Conservation (phyloP, 2,113 vertebrate genomes). For the Etheostoma spectabile region DNA sequence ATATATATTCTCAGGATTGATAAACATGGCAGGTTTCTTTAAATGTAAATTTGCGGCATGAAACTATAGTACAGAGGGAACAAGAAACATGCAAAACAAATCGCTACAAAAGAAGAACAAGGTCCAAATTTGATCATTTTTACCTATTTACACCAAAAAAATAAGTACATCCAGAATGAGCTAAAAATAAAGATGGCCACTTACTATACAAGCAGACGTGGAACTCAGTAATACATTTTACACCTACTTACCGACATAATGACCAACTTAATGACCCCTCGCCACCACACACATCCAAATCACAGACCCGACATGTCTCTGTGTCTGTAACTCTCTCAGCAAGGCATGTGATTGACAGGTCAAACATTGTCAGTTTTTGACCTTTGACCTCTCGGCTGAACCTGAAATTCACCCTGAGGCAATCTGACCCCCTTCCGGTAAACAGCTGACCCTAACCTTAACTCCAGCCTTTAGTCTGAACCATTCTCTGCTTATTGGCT, state of each 20-base stretch:
- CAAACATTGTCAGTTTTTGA: conserved; percentile 60
- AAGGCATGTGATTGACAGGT: conserved; percentile 57
- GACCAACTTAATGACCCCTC: conserved; percentile 34
- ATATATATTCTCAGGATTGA: neutral
- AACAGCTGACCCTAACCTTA: conserved; percentile 35
- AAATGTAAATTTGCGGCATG: neutral
- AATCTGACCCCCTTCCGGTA: conserved; percentile 30
- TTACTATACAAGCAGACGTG: neutral
- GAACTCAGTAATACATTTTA: conserved; percentile 17
- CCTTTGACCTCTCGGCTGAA: conserved; percentile 53
- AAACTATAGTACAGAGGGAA: neutral
- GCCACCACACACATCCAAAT: conserved; percentile 37
- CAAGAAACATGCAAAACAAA: neutral
- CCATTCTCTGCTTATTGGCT: neutral
- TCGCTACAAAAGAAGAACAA: neutral
- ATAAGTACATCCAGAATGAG: neutral
- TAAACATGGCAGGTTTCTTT: neutral
- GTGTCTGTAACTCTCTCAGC: conserved; percentile 28
- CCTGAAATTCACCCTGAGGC: conserved; percentile 46
- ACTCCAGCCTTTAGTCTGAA: conserved; percentile 14
- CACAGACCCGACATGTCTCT: conserved; percentile 14
- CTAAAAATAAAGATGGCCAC: neutral
- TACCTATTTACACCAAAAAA: neutral
- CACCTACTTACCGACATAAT: conserved; percentile 40
- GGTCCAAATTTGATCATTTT: neutral